Percentiles rank a stretch among this genome's conserved stretches.
phyloP scores from a whole-genome alignment of 2,888 invertebrate genomes.

The Leptinotarsa peninsularis region DNA sequence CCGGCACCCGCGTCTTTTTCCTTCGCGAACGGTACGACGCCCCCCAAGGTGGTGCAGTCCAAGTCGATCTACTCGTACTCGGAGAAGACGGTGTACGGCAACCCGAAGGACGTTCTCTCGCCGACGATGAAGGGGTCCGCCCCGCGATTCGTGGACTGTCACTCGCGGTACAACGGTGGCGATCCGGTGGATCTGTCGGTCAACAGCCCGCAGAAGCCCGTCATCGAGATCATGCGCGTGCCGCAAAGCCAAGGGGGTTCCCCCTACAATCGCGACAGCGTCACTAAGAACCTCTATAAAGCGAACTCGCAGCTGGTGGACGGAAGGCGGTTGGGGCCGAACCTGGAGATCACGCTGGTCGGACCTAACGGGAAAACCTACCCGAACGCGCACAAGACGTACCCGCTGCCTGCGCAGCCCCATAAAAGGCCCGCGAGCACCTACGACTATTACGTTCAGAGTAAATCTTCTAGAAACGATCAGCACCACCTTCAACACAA shows the following conservation, averaged over 20 bases:
- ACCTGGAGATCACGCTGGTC: constrained; percentile 79
- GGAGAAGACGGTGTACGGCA: constrained; percentile 77
- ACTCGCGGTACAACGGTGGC: constrained; percentile 63
- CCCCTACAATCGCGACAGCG: constrained; percentile 41
- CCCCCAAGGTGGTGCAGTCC: constrained; percentile 73
- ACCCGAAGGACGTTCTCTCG: constrained; percentile 77
- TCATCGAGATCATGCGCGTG: constrained; percentile 73
- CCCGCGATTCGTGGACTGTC: constrained; percentile 64
- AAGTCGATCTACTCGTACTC: constrained; percentile 75
- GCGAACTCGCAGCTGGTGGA: constrained; percentile 60
- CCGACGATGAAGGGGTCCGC: constrained; percentile 66
- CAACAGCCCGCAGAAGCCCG: constrained; percentile 66
- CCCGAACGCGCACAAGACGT: constrained; percentile 25
- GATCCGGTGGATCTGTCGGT: constrained; percentile 77
- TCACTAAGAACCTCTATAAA: constrained; percentile 54
- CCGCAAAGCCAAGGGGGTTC: constrained; percentile 56
- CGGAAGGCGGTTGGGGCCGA: constrained; percentile 71
- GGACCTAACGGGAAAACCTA: constrained; percentile 47
- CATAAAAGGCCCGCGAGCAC: constrained; percentile 69
- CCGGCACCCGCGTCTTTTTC: neutral
- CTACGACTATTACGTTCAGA: constrained; percentile 71
- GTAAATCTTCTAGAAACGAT: constrained; percentile 65
- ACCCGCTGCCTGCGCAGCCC: constrained; percentile 4
- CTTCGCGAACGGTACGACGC: constrained; percentile 57
- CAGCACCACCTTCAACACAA: constrained; percentile 56